Conservation (phyloP, 1,140 invertebrate species). For the Leguminivora glycinivorella region DNA sequence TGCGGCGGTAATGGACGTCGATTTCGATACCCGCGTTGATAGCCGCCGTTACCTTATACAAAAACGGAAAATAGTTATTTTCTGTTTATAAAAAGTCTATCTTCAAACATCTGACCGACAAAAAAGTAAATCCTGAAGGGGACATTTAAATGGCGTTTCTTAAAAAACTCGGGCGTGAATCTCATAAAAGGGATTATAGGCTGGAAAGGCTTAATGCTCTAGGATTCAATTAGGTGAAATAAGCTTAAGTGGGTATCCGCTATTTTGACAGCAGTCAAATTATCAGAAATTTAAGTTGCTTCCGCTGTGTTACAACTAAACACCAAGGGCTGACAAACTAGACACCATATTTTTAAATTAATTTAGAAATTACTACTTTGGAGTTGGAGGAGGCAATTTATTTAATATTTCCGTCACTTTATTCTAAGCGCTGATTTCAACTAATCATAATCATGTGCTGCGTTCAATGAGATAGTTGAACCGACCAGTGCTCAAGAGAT, state of each 20-base stretch:
- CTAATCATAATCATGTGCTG: background rate
- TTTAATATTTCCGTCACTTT: background rate
- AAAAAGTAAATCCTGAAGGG: conserved; percentile 60
- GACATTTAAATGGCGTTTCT: conserved; percentile 55
- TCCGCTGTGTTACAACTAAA: conserved; percentile 58
- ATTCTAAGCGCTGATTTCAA: background rate
- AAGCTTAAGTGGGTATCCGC: conserved; percentile 76
- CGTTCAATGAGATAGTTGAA: background rate
- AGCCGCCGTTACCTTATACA: too few species aligned
- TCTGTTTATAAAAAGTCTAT: conserved; percentile 17
- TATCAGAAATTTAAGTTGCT: conserved; percentile 53
- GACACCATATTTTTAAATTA: conserved; percentile 34
- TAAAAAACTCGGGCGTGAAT: conserved; percentile 68
- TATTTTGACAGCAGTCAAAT: conserved; percentile 75
- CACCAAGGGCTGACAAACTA: conserved; percentile 57
- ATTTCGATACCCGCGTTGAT: too few species aligned
- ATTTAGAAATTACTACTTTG: background rate
- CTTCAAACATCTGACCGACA: conserved; percentile 44
- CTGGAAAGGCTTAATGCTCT: conserved; percentile 67
- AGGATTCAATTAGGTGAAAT: conserved; percentile 77
- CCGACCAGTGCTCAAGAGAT: background rate
- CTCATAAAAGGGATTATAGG: conserved; percentile 71
- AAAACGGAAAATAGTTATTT: background rate
- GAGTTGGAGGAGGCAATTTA: background rate
- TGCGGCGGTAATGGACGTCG: too few species aligned